Evolutionary conservation across 1,140 invertebrate genomes (phyloP).

Genomic region (Eumeta japonica): DNA sequence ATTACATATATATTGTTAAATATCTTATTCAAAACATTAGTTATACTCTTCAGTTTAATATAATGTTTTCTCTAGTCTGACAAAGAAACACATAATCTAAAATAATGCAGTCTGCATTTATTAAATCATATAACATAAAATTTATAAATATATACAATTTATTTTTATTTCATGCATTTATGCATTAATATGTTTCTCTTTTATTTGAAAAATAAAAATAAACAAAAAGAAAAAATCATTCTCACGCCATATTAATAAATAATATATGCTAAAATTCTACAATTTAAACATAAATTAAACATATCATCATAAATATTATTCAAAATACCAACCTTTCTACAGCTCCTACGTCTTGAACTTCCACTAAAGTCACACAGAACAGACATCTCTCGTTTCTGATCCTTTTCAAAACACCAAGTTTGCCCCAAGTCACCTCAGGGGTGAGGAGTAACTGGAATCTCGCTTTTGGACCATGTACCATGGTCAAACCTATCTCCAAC

Average conservation of each 20-base stretch:
- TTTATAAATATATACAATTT: neutral
- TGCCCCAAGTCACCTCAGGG: constrained; percentile 66
- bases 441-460: constrained; percentile 66
- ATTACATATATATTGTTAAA: too few species aligned
- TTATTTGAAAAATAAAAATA: neutral
- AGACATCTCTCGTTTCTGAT: constrained; percentile 63
- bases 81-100: too few species aligned
- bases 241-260: too few species aligned
- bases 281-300: too few species aligned
- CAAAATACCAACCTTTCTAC: constrained; percentile 24
- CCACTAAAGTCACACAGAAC: constrained; percentile 57
- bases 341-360: constrained; percentile 51
- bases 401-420: constrained; percentile 63
- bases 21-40: too few species aligned
- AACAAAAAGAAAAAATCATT: too few species aligned
- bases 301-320: too few species aligned
- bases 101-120: too few species aligned
- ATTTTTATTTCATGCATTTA: constrained; percentile 1
- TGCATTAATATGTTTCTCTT: neutral
- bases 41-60: too few species aligned
- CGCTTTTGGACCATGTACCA: constrained; percentile 65
- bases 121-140: too few species aligned
- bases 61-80: too few species aligned
- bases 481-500: constrained; percentile 64
- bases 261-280: too few species aligned